Evolutionary conservation across 2,888 invertebrate genomes (phyloP).

Genomic region (Sphaerophoria rueppellii): DNA sequence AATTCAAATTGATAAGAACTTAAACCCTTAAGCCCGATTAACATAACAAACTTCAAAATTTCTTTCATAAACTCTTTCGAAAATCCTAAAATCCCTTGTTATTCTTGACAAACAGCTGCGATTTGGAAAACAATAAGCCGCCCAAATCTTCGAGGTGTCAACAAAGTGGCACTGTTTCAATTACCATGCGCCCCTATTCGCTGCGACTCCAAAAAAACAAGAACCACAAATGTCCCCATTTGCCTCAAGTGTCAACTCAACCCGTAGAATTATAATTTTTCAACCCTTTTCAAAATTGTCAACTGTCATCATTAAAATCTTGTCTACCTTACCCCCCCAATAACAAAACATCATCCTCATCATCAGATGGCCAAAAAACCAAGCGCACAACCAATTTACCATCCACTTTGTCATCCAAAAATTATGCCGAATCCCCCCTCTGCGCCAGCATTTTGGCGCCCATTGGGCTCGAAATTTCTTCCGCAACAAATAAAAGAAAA

Average conservation of each 20-base stretch:
- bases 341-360: slow-evolving; percentile 47
- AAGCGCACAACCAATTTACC: slow-evolving; percentile 44
- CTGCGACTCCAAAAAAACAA: background rate
- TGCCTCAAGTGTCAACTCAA: background rate
- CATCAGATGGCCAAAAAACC: slow-evolving; percentile 60
- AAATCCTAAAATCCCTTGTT: too few species aligned
- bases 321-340: background rate
- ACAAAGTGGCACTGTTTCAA: slow-evolving; percentile 36
- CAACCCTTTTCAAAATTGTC: slow-evolving; percentile 65
- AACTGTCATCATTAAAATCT: slow-evolving; percentile 62
- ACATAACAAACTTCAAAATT: too few species aligned
- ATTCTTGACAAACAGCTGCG: background rate
- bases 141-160: slow-evolving; percentile 35
- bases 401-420: slow-evolving; percentile 4
- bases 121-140: background rate
- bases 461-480: slow-evolving; percentile 65
- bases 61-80: too few species aligned
- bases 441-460: slow-evolving; percentile 60
- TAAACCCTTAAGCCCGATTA: too few species aligned
- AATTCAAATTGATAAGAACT: too few species aligned
- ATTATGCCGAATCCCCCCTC: slow-evolving; percentile 1
- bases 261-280: slow-evolving; percentile 6
- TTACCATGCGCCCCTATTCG: slow-evolving; percentile 43
- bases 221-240: background rate
- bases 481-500: slow-evolving; percentile 62